Evolutionary conservation across 2,797 vertebrate species (phyloP).

Genomic region (Vespertilio murinus): DNA sequence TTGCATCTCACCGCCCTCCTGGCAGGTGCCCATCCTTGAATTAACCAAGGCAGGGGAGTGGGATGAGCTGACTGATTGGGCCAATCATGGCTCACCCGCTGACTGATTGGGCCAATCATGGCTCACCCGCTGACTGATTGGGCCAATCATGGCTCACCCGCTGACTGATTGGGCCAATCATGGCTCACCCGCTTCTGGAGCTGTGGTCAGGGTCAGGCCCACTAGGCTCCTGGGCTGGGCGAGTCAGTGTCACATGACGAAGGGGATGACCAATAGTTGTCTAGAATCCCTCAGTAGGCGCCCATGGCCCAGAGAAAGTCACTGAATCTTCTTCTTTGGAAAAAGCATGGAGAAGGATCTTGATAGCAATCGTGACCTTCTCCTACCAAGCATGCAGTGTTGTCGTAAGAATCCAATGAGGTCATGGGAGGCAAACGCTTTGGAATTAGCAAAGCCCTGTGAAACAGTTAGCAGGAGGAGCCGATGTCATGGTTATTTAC

Average conservation of each 20-base stretch:
- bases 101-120: no score
- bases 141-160: no score
- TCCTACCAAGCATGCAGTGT: background rate
- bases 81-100: background rate
- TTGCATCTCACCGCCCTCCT: background rate
- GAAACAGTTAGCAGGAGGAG: background rate
- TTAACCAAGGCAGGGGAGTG: background rate
- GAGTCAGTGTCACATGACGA: background rate
- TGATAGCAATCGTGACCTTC: no score
- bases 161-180: background rate
- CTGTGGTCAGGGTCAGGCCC: background rate
- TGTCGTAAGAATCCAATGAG: background rate
- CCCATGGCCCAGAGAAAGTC: accelerated
- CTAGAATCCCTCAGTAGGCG: background rate
- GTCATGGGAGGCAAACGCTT: background rate
- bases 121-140: background rate
- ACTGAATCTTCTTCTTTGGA: background rate
- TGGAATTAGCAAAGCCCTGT: background rate
- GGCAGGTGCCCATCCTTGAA: background rate
- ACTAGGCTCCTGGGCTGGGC: background rate
- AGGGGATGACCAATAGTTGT: background rate
- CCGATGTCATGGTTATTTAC: background rate
- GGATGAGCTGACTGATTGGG: background rate
- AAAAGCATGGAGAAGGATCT: background rate
- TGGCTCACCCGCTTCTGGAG: background rate